Evolutionary conservation across 2,888 invertebrate genomes (phyloP).

Genomic region (Troides oblongomaculatus): DNA sequence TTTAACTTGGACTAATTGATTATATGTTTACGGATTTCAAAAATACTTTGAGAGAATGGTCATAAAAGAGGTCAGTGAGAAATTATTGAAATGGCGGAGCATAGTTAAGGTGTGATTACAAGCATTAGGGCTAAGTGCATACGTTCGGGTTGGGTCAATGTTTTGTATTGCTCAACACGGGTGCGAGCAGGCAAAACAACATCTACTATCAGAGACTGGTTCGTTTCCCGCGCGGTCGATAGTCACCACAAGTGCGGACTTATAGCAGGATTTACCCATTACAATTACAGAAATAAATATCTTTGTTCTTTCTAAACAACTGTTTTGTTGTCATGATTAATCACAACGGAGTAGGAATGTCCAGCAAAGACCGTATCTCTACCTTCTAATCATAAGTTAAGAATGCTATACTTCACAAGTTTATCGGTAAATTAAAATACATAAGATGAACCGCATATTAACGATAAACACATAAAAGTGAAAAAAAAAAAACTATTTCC

Average conservation of each 20-base stretch:
- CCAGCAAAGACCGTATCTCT: no score
- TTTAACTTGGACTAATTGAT: no score
- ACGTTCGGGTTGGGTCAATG: conserved; percentile 2
- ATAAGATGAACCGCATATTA: no score
- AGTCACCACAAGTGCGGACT: not conserved
- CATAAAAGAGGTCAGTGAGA: not conserved
- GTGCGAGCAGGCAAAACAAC: not conserved
- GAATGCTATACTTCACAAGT: no score
- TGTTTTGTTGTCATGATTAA: no score
- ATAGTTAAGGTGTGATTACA: conserved; percentile 7
- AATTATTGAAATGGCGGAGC: not conserved
- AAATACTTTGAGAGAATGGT: not conserved
- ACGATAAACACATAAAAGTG: not conserved
- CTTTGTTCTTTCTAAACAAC: not conserved
- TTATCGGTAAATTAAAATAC: no score
- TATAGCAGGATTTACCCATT: not conserved
- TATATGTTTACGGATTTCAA: no score
- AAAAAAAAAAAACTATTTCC: not conserved
- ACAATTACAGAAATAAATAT: not conserved
- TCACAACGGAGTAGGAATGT: no score
- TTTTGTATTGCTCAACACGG: conserved; percentile 1
- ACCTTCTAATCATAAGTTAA: no score
- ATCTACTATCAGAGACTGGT: conserved; percentile 14
- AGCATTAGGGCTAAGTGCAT: conserved; percentile 9
- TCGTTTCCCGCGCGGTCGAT: conserved; percentile 4